These are phyloP conservation scores for Takifugu bimaculatus DNA, from an alignment of 2,113 vertebrate genomes.

Conservation along the genomic window DNA sequence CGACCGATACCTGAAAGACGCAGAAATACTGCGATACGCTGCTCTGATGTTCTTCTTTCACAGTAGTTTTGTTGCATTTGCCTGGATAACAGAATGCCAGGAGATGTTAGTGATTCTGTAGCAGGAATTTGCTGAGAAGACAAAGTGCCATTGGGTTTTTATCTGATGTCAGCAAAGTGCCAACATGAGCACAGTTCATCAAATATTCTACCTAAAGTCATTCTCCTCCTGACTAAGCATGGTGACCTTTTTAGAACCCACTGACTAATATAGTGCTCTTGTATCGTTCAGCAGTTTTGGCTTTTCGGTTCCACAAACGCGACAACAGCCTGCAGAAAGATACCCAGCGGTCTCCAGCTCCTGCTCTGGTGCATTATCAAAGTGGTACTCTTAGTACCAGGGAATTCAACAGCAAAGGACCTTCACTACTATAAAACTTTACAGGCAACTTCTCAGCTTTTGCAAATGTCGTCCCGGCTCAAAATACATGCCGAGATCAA, in stretches of 20 bases:
- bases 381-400: no score
- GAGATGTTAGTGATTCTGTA: slow-evolving; percentile 9
- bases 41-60: no score
- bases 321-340: slow-evolving; percentile 27
- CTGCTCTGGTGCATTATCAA: background rate
- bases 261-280: slow-evolving; percentile 37
- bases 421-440: no score
- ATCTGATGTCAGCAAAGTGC: slow-evolving; percentile 44
- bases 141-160: slow-evolving; percentile 24
- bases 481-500: no score
- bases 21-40: no score
- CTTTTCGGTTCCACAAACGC: slow-evolving; percentile 24
- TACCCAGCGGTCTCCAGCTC: slow-evolving; percentile 14
- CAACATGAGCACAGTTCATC: slow-evolving; percentile 40
- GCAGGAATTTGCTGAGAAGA: slow-evolving; percentile 21
- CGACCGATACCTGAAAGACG: no score
- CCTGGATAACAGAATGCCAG: slow-evolving; percentile 1
- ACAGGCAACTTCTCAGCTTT: no score
- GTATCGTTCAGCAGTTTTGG: slow-evolving; percentile 47
- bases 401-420: no score
- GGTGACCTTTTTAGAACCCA: slow-evolving; percentile 49
- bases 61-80: background rate
- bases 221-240: slow-evolving; percentile 49
- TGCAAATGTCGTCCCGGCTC: no score
- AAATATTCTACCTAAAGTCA: slow-evolving; percentile 56